A percentile compares a stretch with the other conserved stretches of the same genome.
Evolutionary conservation across 2,797 vertebrate species (phyloP).

Genomic region (Cuniculus paca): DNA sequence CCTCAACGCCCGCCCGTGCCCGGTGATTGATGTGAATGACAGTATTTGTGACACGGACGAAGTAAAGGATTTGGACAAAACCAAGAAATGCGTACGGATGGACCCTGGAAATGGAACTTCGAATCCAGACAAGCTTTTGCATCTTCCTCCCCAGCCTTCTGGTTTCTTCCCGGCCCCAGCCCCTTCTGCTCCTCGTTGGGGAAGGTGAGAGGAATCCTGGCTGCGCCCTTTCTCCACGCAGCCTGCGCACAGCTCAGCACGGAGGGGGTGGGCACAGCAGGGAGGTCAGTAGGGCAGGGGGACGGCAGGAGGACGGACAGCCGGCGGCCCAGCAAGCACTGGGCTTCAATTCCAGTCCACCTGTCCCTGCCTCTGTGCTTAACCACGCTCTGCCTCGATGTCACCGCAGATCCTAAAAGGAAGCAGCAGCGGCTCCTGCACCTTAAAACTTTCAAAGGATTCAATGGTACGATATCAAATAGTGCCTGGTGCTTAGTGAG

Average conservation of each 20-base stretch:
- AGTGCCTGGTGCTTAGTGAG: not conserved
- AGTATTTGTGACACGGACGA: not conserved
- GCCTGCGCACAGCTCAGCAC: not conserved
- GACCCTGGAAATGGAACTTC: not conserved
- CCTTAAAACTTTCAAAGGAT: not conserved
- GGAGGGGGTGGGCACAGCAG: not conserved
- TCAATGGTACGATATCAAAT: not conserved
- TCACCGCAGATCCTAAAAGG: not conserved
- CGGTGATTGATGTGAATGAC: not conserved
- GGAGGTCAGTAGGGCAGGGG: rapidly evolving
- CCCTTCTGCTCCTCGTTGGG: not conserved
- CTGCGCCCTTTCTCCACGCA: not conserved
- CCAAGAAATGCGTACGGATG: rapidly evolving
- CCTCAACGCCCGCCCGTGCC: too few relatives aligned
- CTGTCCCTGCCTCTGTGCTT: not conserved
- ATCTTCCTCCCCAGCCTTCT: too few relatives aligned
- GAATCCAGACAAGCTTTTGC: not conserved
- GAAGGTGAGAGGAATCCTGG: not conserved
- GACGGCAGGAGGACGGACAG: too few relatives aligned
- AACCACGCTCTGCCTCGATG: not conserved
- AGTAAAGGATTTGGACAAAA: not conserved
- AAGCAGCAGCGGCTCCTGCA: rapidly evolving
- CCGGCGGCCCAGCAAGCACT: rapidly evolving
- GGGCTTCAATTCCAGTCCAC: not conserved
- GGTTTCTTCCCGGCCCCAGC: not conserved